Evolutionary conservation across 1,140 invertebrate species (phyloP).

Genomic region (Pectinophora gossypiella): DNA sequence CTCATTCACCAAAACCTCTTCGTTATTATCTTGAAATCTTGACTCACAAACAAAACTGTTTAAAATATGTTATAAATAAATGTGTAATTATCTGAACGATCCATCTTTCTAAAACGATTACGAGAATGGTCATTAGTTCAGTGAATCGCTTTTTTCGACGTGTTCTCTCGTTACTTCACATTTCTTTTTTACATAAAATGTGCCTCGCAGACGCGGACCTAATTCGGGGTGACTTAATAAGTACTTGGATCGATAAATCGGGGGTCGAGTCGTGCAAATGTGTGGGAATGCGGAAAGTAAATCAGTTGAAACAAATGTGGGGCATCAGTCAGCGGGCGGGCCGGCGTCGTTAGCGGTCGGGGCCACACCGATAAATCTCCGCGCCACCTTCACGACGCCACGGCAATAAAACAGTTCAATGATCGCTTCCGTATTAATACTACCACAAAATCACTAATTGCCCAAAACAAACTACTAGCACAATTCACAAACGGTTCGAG

Average conservation of each 20-base stretch:
- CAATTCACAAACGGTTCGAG: not conserved
- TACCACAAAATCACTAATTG: not conserved
- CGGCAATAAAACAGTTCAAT: slow-evolving; percentile 37
- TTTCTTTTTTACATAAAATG: no score
- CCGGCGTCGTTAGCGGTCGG: slow-evolving; percentile 59
- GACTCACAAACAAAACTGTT: not conserved
- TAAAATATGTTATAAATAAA: no score
- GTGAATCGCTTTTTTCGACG: no score
- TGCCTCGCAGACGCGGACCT: no score
- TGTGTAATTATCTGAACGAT: no score
- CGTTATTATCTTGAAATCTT: not conserved
- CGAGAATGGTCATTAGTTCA: no score
- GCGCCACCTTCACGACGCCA: slow-evolving; percentile 55
- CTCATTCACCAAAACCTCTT: no score
- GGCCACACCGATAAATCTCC: slow-evolving; percentile 54
- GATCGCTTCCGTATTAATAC: slow-evolving; percentile 16
- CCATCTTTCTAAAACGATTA: no score
- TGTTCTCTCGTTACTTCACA: no score
- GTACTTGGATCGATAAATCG: not conserved
- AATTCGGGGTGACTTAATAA: not conserved
- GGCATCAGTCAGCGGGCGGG: slow-evolving; percentile 56
- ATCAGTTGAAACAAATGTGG: slow-evolving; percentile 70
- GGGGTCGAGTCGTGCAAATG: slow-evolving; percentile 18
- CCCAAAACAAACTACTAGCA: not conserved
- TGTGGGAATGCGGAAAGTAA: slow-evolving; percentile 47